phyloP scores from a whole-genome alignment of 1,140 invertebrate genomes.

The Leguminivora glycinivorella region DNA sequence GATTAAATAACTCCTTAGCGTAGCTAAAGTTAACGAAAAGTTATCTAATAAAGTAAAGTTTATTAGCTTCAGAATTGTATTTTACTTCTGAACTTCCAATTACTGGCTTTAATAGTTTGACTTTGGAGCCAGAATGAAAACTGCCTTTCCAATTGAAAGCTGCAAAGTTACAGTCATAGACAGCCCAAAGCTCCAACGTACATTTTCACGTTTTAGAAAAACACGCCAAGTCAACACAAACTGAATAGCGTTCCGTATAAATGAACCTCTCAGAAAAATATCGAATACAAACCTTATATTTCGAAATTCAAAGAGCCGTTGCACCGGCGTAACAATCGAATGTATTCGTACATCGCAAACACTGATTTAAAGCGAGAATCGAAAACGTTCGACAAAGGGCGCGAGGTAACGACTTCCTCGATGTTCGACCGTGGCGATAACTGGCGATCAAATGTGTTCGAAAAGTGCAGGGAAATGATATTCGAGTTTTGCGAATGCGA shows the following conservation, averaged over 20 bases:
- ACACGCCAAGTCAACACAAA: constrained; percentile 14
- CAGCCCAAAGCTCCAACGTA: not conserved
- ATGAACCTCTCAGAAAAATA: constrained; percentile 19
- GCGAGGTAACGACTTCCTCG: constrained; percentile 59
- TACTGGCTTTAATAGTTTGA: not conserved
- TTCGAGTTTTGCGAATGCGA: constrained; percentile 3
- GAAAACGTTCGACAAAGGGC: constrained; percentile 45
- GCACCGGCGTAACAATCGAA: constrained; percentile 22
- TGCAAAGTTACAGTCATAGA: not conserved
- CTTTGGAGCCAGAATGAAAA: not conserved
- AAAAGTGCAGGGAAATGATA: constrained; percentile 10
- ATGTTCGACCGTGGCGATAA: constrained; percentile 20
- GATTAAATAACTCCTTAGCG: not conserved
- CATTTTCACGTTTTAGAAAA: not conserved
- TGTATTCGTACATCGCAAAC: constrained; percentile 27
- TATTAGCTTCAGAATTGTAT: not conserved
- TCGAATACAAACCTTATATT: constrained; percentile 26
- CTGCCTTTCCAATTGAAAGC: not conserved
- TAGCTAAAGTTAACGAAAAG: not conserved
- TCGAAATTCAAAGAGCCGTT: constrained; percentile 24
- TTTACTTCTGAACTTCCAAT: not conserved
- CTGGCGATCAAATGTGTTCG: constrained; percentile 14
- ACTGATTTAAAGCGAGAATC: constrained; percentile 26
- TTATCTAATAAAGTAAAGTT: not conserved
- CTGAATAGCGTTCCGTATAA: constrained; percentile 9